Percentiles rank a stretch among this genome's conserved stretches.
Conservation (phyloP, 2,113 vertebrate genomes). For the Excalfactoria chinensis region DNA sequence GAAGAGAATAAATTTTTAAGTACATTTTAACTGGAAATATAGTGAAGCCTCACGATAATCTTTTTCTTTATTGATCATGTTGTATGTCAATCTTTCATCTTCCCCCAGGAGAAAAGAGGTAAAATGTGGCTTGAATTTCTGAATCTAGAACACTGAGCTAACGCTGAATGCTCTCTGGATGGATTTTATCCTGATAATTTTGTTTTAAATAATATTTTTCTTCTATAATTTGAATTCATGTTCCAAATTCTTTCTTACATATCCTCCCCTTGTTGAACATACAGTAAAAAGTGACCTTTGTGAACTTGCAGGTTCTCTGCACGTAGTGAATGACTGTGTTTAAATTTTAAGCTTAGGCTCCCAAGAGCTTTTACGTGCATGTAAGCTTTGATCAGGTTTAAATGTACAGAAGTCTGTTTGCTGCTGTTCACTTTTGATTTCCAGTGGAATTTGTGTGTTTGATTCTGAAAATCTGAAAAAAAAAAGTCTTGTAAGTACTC, state of each 20-base stretch:
- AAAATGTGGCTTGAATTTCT: conserved; percentile 44
- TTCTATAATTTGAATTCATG: neutral
- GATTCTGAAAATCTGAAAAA: neutral
- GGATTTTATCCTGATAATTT: neutral
- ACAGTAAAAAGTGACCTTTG: neutral
- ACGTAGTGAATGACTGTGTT: neutral
- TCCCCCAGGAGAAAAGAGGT: neutral
- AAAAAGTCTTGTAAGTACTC: neutral
- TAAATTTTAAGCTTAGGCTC: neutral
- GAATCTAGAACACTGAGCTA: conserved; percentile 1
- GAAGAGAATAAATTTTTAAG: conserved; percentile 40
- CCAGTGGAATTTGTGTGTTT: neutral
- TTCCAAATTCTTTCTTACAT: neutral
- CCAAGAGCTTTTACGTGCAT: neutral
- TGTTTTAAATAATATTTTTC: neutral
- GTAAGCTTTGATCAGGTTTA: neutral
- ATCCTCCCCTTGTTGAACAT: neutral
- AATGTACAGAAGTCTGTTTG: neutral
- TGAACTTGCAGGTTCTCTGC: conserved; percentile 4
- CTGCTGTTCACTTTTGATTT: neutral
- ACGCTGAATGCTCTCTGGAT: neutral
- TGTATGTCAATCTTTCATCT: conserved; percentile 52
- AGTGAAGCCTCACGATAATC: conserved; percentile 39
- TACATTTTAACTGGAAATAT: conserved; percentile 53
- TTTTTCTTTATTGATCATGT: conserved; percentile 59